These are phyloP conservation scores for Lithophane semibrunnea DNA, from an alignment of 2,888 invertebrate species.

Conservation along the genomic window DNA sequence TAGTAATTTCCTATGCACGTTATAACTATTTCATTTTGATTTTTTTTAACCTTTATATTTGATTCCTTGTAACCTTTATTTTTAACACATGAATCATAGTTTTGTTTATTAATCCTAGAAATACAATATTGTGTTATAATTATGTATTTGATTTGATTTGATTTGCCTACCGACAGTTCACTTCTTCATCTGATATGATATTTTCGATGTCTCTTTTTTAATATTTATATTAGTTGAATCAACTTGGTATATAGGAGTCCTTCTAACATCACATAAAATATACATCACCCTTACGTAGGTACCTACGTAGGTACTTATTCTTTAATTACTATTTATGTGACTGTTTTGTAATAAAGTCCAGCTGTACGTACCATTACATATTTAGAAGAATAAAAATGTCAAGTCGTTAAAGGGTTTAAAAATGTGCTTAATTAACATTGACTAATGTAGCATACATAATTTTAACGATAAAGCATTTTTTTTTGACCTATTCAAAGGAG, in stretches of 20 bases:
- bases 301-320: background rate
- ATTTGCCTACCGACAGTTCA: background rate
- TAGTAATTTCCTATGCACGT: slow-evolving; percentile 3
- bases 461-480: background rate
- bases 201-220: too few relatives aligned
- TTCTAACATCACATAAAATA: background rate
- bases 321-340: background rate
- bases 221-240: background rate
- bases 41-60: background rate
- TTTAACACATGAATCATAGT: background rate
- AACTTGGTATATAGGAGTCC: background rate
- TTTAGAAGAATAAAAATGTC: slow-evolving; percentile 19
- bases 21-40: background rate
- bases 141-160: too few relatives aligned
- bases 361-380: too few relatives aligned
- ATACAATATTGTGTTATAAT: background rate
- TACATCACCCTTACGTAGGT: background rate
- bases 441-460: background rate
- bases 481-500: background rate
- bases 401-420: background rate
- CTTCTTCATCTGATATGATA: background rate
- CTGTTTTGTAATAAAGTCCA: background rate
- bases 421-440: background rate
- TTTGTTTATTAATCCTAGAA: background rate
- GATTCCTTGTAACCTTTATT: background rate